Conservation (phyloP, 2,888 invertebrate genomes). For the Trichopoda pennipes region DNA sequence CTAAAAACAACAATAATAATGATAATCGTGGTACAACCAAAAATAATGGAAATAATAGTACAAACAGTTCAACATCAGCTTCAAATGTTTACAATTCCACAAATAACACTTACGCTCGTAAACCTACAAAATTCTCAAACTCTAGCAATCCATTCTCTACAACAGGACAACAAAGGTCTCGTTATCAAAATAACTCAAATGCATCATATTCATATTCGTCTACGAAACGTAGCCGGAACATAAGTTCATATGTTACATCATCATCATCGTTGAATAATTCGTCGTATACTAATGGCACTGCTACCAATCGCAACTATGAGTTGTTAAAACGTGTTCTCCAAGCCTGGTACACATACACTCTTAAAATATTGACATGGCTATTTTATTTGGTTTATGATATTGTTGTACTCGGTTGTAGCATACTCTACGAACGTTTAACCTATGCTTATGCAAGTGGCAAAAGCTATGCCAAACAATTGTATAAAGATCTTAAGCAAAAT, state of each 20-base stretch:
- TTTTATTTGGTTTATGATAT: constrained; percentile 90
- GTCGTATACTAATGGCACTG: constrained; percentile 64
- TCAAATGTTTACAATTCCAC: constrained; percentile 62
- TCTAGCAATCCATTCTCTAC: constrained; percentile 41
- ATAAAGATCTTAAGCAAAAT: constrained; percentile 79
- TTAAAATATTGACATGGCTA: constrained; percentile 88
- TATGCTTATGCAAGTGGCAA: constrained; percentile 73
- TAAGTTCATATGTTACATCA: constrained; percentile 53
- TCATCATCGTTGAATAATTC: constrained; percentile 57
- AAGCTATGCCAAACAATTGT: constrained; percentile 75
- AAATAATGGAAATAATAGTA: constrained; percentile 22
- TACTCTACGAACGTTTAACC: constrained; percentile 78
- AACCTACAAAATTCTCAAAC: constrained; percentile 59
- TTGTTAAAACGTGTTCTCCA: constrained; percentile 81
- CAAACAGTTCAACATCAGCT: constrained; percentile 38
- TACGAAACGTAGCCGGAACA: constrained; percentile 74
- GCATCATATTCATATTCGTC: constrained; percentile 75
- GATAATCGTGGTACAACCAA: constrained; percentile 49
- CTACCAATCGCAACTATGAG: constrained; percentile 82
- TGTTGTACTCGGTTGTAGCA: constrained; percentile 86
- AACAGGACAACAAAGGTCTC: constrained; percentile 62
- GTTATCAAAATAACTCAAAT: constrained; percentile 68
- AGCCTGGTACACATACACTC: constrained; percentile 83
- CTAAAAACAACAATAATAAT: constrained; percentile 28
- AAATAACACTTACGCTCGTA: constrained; percentile 69